Percentiles rank a stretch among this genome's conserved stretches.
Evolutionary conservation across 2,113 vertebrate genomes (phyloP).

Genomic region (Pao palembangensis): DNA sequence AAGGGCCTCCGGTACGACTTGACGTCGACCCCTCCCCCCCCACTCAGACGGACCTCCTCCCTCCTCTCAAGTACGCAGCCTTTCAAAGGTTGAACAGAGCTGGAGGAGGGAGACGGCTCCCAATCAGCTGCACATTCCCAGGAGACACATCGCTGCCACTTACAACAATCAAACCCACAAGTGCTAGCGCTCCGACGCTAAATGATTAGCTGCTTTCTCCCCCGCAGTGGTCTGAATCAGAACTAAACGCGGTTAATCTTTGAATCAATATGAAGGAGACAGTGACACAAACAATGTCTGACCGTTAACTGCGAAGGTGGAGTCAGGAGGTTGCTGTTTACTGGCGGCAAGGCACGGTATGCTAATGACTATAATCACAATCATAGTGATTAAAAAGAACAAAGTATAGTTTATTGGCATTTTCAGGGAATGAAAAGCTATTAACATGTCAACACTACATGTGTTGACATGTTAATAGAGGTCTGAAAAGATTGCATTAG

Average conservation of each 20-base stretch:
- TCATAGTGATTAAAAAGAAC: too few relatives aligned
- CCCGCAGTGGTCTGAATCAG: conserved; percentile 25
- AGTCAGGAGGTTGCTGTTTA: too few relatives aligned
- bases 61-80: conserved; percentile 14
- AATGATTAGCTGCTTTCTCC: conserved; percentile 46
- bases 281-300: background rate
- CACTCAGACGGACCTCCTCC: conserved; percentile 15
- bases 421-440: too few relatives aligned
- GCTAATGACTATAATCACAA: too few relatives aligned
- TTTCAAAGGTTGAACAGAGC: background rate
- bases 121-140: conserved; percentile 32
- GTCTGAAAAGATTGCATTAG: too few relatives aligned
- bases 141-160: conserved; percentile 30
- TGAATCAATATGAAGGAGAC: conserved; percentile 24
- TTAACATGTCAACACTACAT: too few relatives aligned
- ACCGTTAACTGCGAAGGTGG: too few relatives aligned
- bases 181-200: conserved; percentile 36
- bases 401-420: too few relatives aligned
- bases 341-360: too few relatives aligned
- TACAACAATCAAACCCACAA: conserved; percentile 28
- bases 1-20: conserved; percentile 36
- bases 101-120: background rate
- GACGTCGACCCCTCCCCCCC: conserved; percentile 23
- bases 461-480: too few relatives aligned
- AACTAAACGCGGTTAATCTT: conserved; percentile 41